A percentile compares a stretch with the other conserved stretches of the same genome.
These are phyloP conservation scores for Caiman crocodilus DNA, from an alignment of 2,797 vertebrate species.

Conservation along the genomic window DNA sequence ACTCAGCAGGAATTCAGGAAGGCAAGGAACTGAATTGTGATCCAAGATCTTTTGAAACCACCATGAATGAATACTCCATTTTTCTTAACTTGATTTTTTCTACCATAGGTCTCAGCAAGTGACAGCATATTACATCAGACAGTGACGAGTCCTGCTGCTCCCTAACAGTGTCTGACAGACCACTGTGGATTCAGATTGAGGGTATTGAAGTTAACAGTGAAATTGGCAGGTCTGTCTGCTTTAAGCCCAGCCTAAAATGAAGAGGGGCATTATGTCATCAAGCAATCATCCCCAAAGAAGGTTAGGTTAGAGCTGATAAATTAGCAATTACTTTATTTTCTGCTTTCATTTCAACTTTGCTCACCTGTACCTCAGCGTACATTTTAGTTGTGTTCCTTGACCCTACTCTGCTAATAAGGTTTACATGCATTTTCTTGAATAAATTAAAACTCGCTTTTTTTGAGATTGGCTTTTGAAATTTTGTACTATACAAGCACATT, in stretches of 20 bases:
- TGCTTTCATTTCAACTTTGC: background rate
- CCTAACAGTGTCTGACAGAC: constrained; percentile 74
- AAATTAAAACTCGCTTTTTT: background rate
- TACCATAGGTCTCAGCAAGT: constrained; percentile 74
- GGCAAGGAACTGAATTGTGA: constrained; percentile 11
- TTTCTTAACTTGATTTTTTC: constrained; percentile 75
- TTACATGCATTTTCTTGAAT: background rate
- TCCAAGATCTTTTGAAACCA: background rate
- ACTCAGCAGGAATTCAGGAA: background rate
- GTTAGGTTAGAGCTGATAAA: constrained; percentile 37
- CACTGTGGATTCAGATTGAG: constrained; percentile 74
- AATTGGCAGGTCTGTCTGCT: constrained; percentile 72
- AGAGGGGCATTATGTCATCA: constrained; percentile 31
- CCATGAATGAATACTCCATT: constrained; percentile 43
- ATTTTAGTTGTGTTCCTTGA: background rate
- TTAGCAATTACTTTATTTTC: background rate
- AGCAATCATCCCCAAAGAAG: constrained; percentile 18
- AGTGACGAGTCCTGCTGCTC: constrained; percentile 71
- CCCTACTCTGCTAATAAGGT: background rate
- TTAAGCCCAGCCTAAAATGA: constrained; percentile 60
- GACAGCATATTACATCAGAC: constrained; percentile 74
- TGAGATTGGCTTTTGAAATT: background rate
- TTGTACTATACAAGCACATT: background rate
- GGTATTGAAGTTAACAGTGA: constrained; percentile 71
- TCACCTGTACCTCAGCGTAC: background rate